A percentile compares a stretch with the other conserved stretches of the same genome.
Conservation (phyloP, 92 coral and sea anemone species). For the Nematostella vectensis region DNA sequence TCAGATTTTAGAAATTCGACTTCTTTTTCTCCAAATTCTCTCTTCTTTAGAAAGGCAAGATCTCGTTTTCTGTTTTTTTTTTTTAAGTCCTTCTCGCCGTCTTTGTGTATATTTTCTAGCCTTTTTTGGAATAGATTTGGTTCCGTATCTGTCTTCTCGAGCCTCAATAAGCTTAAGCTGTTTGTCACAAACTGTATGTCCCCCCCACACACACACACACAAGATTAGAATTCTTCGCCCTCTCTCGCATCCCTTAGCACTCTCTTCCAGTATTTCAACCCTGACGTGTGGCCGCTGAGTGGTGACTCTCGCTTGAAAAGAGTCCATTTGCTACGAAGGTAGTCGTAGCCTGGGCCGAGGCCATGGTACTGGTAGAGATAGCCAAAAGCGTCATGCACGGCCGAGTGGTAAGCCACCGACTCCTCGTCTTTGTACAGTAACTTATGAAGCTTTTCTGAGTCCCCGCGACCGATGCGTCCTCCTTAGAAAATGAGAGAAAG, state of each 20-base stretch:
- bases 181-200: no score
- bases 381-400: conserved; percentile 54
- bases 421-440: conserved; percentile 41
- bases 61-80: no score
- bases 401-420: conserved; percentile 48
- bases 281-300: conserved; percentile 40
- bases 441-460: conserved; percentile 36
- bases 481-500: conserved; percentile 16
- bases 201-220: no score
- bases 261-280: conserved; percentile 35
- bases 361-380: conserved; percentile 39
- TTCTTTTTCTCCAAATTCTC: no score
- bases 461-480: conserved; percentile 50
- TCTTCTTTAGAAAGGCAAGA: no score
- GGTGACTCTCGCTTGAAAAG: conserved; percentile 36
- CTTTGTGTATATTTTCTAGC: no score
- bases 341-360: conserved; percentile 51
- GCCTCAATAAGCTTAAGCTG: no score
- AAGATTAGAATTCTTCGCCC: conserved; percentile 16
- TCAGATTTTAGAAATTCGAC: no score
- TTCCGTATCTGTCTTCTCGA: no score
- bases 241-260: conserved; percentile 9
- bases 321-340: conserved; percentile 36
- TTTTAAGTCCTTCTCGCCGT: no score
- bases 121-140: no score